phyloP scores from a whole-genome alignment of 2,113 vertebrate species.

The Tor tambroides region DNA sequence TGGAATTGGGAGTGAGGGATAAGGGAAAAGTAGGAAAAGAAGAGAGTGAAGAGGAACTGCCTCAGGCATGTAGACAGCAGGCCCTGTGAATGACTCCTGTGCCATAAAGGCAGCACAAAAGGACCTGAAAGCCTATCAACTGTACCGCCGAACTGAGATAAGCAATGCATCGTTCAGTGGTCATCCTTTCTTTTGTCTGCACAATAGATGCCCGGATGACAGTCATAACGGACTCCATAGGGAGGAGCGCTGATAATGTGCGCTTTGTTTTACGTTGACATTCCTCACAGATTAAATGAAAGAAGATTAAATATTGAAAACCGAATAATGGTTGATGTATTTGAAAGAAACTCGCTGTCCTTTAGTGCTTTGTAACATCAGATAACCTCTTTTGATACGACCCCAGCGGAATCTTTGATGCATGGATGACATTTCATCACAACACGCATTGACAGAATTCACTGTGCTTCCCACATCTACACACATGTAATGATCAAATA shows the following conservation, averaged over 20 bases:
- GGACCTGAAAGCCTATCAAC: slow-evolving; percentile 38
- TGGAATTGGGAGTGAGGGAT: slow-evolving; percentile 44
- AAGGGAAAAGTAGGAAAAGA: slow-evolving; percentile 43
- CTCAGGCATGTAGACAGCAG: slow-evolving; percentile 54
- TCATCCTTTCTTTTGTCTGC: slow-evolving; percentile 24
- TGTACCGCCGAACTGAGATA: slow-evolving; percentile 30
- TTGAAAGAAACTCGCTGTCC: neutral
- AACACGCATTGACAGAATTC: neutral
- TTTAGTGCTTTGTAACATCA: neutral
- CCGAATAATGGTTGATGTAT: neutral
- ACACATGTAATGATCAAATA: neutral
- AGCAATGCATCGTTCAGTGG: neutral
- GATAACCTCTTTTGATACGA: neutral
- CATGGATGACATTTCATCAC: slow-evolving; percentile 25
- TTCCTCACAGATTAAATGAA: neutral
- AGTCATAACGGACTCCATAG: neutral
- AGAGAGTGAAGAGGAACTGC: slow-evolving; percentile 49
- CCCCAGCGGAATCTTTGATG: neutral
- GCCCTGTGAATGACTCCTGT: slow-evolving; percentile 50
- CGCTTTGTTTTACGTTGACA: neutral
- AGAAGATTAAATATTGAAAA: neutral
- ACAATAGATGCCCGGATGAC: neutral
- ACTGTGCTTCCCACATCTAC: neutral
- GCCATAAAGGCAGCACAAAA: slow-evolving; percentile 55
- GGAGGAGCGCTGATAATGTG: slow-evolving; percentile 11